Evolutionary conservation across 2,888 invertebrate genomes (phyloP).

Genomic region (Siphlonurus alternatus): DNA sequence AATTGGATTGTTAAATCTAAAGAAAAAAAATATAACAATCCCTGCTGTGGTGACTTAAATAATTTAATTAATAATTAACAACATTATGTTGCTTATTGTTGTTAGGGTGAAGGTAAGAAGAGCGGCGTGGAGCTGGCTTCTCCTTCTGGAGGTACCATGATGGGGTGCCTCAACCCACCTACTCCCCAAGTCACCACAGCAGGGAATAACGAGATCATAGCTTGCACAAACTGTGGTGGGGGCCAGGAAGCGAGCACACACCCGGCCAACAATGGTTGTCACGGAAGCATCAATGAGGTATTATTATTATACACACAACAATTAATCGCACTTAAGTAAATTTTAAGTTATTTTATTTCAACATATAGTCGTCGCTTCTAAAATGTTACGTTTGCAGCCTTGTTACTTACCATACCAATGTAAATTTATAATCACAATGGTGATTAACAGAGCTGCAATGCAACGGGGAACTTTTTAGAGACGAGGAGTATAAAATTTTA

Average conservation of each 20-base stretch:
- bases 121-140: neutral
- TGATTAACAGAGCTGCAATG: too few species aligned
- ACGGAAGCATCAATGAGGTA: conserved; percentile 50
- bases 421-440: too few species aligned
- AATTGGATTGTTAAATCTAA: too few species aligned
- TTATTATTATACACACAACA: too few species aligned
- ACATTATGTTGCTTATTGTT: neutral
- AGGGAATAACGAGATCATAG: conserved; percentile 61
- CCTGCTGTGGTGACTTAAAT: neutral
- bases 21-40: too few species aligned
- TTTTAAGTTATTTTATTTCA: too few species aligned
- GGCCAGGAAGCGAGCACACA: conserved; percentile 71
- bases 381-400: too few species aligned
- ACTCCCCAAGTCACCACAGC: conserved; percentile 15
- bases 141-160: neutral
- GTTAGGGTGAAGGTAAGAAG: neutral
- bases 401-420: too few species aligned
- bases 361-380: too few species aligned
- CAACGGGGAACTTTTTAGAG: too few species aligned
- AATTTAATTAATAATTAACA: neutral
- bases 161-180: neutral
- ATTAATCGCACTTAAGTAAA: too few species aligned
- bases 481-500: too few species aligned
- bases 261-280: conserved; percentile 69
- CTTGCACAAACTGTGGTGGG: conserved; percentile 53